phyloP scores from a whole-genome alignment of 2,888 invertebrate genomes.

The Thelaira solivaga region DNA sequence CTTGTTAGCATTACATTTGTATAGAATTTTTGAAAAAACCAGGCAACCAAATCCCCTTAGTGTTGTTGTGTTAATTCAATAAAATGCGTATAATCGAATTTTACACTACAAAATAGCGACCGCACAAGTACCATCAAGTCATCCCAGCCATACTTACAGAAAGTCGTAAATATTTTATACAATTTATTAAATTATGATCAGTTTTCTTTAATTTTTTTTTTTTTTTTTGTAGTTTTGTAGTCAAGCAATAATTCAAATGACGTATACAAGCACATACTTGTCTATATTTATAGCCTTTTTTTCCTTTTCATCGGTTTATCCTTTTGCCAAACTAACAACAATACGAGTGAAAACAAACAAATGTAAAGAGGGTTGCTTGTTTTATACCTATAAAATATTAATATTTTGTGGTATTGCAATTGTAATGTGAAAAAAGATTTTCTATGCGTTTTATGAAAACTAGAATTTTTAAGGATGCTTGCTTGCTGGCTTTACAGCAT shows the following conservation, averaged over 20 bases:
- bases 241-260: slow-evolving; percentile 37
- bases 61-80: slow-evolving; percentile 56
- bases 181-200: slow-evolving; percentile 66
- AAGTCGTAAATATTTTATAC: slow-evolving; percentile 66
- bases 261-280: background rate
- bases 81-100: slow-evolving; percentile 61
- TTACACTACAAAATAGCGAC: slow-evolving; percentile 38
- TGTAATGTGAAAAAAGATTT: slow-evolving; percentile 24
- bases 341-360: no score
- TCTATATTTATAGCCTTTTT: slow-evolving; percentile 30
- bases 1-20: slow-evolving; percentile 42
- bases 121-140: background rate
- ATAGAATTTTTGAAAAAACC: background rate
- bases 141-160: slow-evolving; percentile 18
- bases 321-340: background rate
- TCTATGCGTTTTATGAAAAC: slow-evolving; percentile 1
- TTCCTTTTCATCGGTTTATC: slow-evolving; percentile 22
- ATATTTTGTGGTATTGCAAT: slow-evolving; percentile 52
- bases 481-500: background rate
- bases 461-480: slow-evolving; percentile 26
- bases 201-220: no score
- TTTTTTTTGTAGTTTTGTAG: background rate
- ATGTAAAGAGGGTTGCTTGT: slow-evolving; percentile 18
- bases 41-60: slow-evolving; percentile 29
- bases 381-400: slow-evolving; percentile 31